phyloP scores from a whole-genome alignment of 1,140 invertebrate genomes.

The Trachymyrmex cornetzi region DNA sequence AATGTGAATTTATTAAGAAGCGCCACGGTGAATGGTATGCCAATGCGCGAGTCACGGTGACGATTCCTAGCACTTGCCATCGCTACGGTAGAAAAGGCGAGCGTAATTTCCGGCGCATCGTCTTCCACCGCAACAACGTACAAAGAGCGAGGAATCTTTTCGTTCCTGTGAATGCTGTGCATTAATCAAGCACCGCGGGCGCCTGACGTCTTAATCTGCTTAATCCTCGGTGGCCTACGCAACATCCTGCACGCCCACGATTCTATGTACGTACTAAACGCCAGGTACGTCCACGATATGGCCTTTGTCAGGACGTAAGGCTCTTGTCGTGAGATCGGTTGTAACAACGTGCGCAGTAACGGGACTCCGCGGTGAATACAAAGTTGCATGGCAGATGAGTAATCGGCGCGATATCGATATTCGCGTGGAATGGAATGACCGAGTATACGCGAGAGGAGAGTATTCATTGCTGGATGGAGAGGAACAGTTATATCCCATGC shows the following conservation, averaged over 20 bases:
- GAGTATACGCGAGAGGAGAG: slow-evolving; percentile 5
- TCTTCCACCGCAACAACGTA: slow-evolving; percentile 77
- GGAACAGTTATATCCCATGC: slow-evolving; percentile 51
- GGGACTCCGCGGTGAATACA: slow-evolving; percentile 58
- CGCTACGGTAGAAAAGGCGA: slow-evolving; percentile 56
- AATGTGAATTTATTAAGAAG: not conserved
- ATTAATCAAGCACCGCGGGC: slow-evolving; percentile 86
- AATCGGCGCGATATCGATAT: slow-evolving; percentile 66
- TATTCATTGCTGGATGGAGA: slow-evolving; percentile 58
- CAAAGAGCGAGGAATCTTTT: slow-evolving; percentile 82
- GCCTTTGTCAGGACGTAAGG: slow-evolving; percentile 64
- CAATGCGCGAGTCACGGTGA: slow-evolving; percentile 37
- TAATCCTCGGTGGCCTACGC: slow-evolving; percentile 83
- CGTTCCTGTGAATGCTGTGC: slow-evolving; percentile 84
- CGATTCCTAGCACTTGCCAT: slow-evolving; percentile 35
- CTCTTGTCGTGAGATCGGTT: slow-evolving; percentile 65
- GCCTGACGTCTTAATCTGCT: slow-evolving; percentile 87
- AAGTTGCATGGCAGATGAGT: slow-evolving; percentile 42
- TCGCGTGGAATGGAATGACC: slow-evolving; percentile 43
- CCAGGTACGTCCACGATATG: slow-evolving; percentile 64
- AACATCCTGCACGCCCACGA: slow-evolving; percentile 76
- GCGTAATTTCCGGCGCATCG: slow-evolving; percentile 48
- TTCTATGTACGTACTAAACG: slow-evolving; percentile 75
- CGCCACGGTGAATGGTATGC: not conserved
- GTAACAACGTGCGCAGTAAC: slow-evolving; percentile 60